These are phyloP conservation scores for Astropecten irregularis DNA, from an alignment of 53 echinoderm and acorn worm genomes.

Conservation along the genomic window DNA sequence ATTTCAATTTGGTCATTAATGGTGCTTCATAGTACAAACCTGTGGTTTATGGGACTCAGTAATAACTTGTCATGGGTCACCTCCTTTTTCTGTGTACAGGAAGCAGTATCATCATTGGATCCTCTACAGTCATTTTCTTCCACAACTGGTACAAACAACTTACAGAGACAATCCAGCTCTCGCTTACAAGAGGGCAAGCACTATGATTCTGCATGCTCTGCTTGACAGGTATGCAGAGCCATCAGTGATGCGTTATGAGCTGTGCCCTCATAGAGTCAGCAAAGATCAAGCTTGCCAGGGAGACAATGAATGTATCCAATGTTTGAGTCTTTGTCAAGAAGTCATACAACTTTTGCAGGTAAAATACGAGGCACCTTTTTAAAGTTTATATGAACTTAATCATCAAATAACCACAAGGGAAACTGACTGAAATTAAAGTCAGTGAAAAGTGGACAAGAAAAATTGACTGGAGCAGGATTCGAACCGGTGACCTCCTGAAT, in stretches of 20 bases:
- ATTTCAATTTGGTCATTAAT: neutral
- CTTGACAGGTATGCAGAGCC: neutral
- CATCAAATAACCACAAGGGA: too few species aligned
- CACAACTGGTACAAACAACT: neutral
- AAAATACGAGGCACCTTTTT: too few species aligned
- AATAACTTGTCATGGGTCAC: too few species aligned
- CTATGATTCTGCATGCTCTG: neutral
- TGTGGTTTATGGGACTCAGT: too few species aligned
- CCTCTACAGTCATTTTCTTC: neutral
- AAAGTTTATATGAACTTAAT: too few species aligned
- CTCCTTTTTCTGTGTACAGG: too few species aligned
- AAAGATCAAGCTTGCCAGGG: neutral
- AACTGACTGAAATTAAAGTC: too few species aligned
- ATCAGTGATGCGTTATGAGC: neutral
- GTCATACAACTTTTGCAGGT: constrained; percentile 10
- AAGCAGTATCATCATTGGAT: constrained; percentile 15
- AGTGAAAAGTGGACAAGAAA: too few species aligned
- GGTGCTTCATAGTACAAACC: neutral
- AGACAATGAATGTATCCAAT: neutral
- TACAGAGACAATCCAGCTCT: neutral
- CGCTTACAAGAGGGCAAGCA: neutral
- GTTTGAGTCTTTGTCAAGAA: neutral
- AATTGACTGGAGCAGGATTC: too few species aligned
- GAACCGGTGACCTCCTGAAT: too few species aligned
- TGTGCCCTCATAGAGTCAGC: neutral